Percentiles rank a stretch among this genome's conserved stretches.
Conservation (phyloP, 2,113 vertebrate species). For the Paracanthobrama guichenoti region DNA sequence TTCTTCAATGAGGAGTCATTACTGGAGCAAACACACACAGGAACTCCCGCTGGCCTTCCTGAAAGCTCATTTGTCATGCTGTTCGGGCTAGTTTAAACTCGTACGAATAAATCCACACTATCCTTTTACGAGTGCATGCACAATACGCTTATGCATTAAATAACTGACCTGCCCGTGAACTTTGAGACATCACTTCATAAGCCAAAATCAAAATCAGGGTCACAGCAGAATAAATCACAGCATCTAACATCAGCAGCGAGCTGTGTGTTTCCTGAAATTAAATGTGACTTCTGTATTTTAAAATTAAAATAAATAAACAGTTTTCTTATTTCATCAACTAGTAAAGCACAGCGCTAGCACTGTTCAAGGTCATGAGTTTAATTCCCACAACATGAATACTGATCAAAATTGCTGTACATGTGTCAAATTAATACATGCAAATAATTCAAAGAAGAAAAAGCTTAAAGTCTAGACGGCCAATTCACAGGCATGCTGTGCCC, state of each 20-base stretch:
- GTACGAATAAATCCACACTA: not conserved
- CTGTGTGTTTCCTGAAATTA: not conserved
- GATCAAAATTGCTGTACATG: not conserved
- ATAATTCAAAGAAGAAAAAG: not conserved
- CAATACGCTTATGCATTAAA: not conserved
- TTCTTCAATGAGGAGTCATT: not conserved
- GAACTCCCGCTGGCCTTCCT: not conserved
- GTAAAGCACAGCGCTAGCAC: not conserved
- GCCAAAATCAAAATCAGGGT: not conserved
- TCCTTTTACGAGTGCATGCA: not conserved
- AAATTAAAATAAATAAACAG: too few relatives aligned
- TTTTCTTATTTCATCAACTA: not conserved
- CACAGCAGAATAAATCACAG: not conserved
- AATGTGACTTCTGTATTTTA: not conserved
- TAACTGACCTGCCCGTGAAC: conserved; percentile 19
- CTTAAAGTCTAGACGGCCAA: not conserved
- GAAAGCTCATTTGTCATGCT: conserved; percentile 14
- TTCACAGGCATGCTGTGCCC: not conserved
- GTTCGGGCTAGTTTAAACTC: conserved; percentile 1
- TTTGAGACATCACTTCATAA: not conserved
- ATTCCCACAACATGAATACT: not conserved
- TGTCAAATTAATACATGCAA: not conserved
- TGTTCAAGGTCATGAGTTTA: not conserved
- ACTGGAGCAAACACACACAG: conserved; percentile 3
- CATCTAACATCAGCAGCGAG: not conserved